These are phyloP conservation scores for Zaprionus ornatus DNA, from an alignment of 1,140 invertebrate genomes.

Conservation along the genomic window DNA sequence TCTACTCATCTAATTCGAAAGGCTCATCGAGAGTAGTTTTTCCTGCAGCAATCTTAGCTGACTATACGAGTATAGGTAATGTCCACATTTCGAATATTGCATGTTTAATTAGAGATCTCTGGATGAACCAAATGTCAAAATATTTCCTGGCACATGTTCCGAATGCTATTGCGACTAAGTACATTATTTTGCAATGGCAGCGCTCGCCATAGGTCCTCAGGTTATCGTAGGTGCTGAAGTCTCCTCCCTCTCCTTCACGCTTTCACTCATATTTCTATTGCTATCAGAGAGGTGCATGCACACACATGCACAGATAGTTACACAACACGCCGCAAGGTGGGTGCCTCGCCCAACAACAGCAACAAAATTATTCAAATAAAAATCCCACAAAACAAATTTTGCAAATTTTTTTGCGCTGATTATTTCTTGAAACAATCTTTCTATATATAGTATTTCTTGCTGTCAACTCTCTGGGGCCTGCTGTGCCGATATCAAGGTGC, in stretches of 20 bases:
- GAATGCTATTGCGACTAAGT: slow-evolving; percentile 52
- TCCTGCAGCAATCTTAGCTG: neutral
- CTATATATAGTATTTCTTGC: neutral
- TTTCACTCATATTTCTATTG: neutral
- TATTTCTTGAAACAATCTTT: slow-evolving; percentile 4
- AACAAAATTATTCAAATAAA: slow-evolving; percentile 27
- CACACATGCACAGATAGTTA: slow-evolving; percentile 19
- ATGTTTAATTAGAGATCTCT: slow-evolving; percentile 16
- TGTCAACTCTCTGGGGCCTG: neutral
- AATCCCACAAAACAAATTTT: slow-evolving; percentile 15
- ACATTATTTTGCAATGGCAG: slow-evolving; percentile 41
- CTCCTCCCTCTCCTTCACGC: neutral
- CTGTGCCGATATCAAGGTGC: slow-evolving; percentile 55
- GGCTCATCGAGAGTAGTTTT: neutral
- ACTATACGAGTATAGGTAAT: neutral
- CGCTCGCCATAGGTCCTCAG: slow-evolving; percentile 25
- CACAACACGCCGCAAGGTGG: slow-evolving; percentile 40
- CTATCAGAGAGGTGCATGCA: slow-evolving; percentile 14
- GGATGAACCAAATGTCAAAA: slow-evolving; percentile 55
- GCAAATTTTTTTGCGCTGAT: neutral
- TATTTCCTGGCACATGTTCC: slow-evolving; percentile 66
- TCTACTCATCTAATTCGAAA: neutral
- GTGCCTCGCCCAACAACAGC: slow-evolving; percentile 33
- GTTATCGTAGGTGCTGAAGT: slow-evolving; percentile 53
- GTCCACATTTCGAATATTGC: neutral